Evolutionary conservation across 2,797 vertebrate species (phyloP).

Genomic region (Tauraco hartlaubi): DNA sequence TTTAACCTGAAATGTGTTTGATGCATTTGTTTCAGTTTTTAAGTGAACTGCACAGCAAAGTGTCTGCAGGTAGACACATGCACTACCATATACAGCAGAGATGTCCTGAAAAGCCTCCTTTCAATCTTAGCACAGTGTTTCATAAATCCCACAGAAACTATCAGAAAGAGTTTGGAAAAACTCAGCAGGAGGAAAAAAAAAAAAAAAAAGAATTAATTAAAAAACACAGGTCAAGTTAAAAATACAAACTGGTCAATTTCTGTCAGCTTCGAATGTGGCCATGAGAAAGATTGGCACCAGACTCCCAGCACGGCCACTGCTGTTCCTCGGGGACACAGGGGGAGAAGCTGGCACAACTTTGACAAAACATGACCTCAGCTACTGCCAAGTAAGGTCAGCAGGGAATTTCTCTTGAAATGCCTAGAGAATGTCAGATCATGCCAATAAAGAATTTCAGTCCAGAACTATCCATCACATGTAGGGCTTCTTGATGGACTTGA

Average conservation of each 20-base stretch:
- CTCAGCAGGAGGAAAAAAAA: neutral
- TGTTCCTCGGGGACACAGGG: rapidly evolving
- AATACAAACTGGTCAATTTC: neutral
- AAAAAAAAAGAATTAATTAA: neutral
- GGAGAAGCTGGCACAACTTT: neutral
- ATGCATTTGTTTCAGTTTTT: neutral
- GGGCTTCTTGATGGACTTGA: neutral
- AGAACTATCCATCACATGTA: neutral
- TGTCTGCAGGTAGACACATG: neutral
- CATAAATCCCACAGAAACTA: neutral
- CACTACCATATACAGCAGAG: neutral
- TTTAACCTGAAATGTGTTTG: neutral
- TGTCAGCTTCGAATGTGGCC: neutral
- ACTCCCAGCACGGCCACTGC: neutral
- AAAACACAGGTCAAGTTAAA: neutral
- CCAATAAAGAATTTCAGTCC: neutral
- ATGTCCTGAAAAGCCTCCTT: neutral
- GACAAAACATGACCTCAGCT: neutral
- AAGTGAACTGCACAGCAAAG: neutral
- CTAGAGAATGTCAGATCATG: neutral
- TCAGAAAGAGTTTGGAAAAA: neutral
- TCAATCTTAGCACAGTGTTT: neutral
- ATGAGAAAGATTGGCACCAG: neutral
- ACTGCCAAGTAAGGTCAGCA: neutral
- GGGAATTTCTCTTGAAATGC: neutral